These are phyloP conservation scores for Ceratotherium simum DNA, from an alignment of 2,113 vertebrate species.

Conservation along the genomic window DNA sequence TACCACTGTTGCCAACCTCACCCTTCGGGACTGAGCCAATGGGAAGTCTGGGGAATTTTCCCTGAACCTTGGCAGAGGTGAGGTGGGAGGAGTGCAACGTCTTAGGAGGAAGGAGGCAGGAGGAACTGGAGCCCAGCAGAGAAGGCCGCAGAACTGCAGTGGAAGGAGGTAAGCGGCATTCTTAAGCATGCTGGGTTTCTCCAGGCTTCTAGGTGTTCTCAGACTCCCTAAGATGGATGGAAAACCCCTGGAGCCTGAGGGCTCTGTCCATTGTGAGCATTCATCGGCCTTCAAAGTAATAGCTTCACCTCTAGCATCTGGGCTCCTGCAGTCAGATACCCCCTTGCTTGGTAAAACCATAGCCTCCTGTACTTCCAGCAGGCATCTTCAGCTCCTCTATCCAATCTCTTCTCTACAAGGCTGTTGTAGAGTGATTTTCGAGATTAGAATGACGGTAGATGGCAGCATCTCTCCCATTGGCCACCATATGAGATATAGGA, in stretches of 20 bases:
- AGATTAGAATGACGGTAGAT: not conserved
- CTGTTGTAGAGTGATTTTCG: not conserved
- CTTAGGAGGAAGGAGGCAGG: slow-evolving; percentile 50
- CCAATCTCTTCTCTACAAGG: not conserved
- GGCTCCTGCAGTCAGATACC: not conserved
- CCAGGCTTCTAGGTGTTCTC: not conserved
- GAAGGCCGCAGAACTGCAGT: slow-evolving; percentile 20
- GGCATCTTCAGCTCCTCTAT: accelerated
- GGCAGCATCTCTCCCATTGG: not conserved
- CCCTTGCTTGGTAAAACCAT: not conserved
- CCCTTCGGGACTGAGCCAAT: slow-evolving; percentile 62
- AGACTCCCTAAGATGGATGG: not conserved
- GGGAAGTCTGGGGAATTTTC: slow-evolving; percentile 48
- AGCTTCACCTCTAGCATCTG: not conserved
- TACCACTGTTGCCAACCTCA: not conserved
- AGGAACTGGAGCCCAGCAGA: not conserved
- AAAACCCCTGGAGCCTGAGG: not conserved
- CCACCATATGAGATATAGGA: not conserved
- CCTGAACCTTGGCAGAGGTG: slow-evolving; percentile 15
- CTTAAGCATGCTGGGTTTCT: not conserved
- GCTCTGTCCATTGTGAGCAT: not conserved
- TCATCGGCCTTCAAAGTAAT: not conserved
- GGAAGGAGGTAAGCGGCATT: slow-evolving; percentile 66
- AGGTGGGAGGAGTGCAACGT: slow-evolving; percentile 57
- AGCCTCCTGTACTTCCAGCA: not conserved